Base-by-base conservation (phyloP, 2,888 invertebrate genomes). In the Hypsopygia costalis region DNA sequence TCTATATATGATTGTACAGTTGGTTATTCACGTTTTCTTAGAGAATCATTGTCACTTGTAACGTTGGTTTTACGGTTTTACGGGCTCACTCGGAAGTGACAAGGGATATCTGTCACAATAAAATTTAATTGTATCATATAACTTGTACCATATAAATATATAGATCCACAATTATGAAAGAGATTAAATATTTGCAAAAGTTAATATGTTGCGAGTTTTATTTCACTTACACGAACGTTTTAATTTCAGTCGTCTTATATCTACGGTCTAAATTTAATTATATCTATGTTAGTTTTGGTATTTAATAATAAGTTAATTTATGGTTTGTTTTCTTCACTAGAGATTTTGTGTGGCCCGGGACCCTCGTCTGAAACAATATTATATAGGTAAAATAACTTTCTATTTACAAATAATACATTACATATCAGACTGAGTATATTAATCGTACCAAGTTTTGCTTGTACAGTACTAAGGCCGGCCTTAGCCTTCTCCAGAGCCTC, bases 401-500 rank as follows among this genome's bases (percentile, higher is more conserved):
- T 16, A 16, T 16, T 2, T 3, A 16, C 4, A 16, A 16, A 16
- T 16, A 3, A 4, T 16, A n/a, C n/a, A n/a, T 16, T 16, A 4
- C 4, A 16, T 16, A 4, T 16, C 2, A n/a, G n/a, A 16, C 2
- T 16, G 16, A 16, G 16, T 16, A 16, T 3, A 16, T 3, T 16
- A 25, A 25, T 25, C 25, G 2, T 25, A 25, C 25, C 57, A 30
- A 64, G 41, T 46, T 61, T 65, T 1, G 56, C 49, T 41, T 94
- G 91, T 9, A 93, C 92, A 12, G 89, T 83, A 44, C 90, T 89
- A 54, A 94, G 92, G 42, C 92, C 93, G 16, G 89, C 90, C 56
- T 93, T 92, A 38, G 94, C 91, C 55, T 93, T 91, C 51, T 94
- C 93, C 39, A 96, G 70, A 0, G 95, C 94, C 8, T 92, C 90